Percentiles rank a stretch among this genome's conserved stretches.
Conservation (phyloP, 2,797 vertebrate genomes). For the Eutrigla gurnardus region DNA sequence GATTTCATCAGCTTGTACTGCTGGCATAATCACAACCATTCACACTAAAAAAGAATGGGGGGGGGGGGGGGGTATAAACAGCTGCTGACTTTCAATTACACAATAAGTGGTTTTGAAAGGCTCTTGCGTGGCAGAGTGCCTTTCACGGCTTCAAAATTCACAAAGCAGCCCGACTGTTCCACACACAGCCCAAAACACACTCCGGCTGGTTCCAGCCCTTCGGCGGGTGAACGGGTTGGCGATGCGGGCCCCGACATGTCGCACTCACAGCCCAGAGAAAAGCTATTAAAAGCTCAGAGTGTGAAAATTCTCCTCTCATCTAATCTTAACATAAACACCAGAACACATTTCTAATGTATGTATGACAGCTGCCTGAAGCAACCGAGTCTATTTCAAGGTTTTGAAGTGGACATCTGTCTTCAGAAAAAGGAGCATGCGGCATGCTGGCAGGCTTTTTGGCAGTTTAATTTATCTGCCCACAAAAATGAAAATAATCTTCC, state of each 20-base stretch:
- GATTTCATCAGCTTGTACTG: constrained; percentile 43
- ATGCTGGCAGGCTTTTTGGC: constrained; percentile 5
- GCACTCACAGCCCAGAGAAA: constrained; percentile 29
- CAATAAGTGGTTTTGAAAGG: constrained; percentile 55
- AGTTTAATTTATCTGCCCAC: constrained; percentile 14
- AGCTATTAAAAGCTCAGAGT: constrained; percentile 30
- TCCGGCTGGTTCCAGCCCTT: constrained; percentile 39
- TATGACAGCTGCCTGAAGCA: constrained; percentile 31
- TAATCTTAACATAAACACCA: constrained; percentile 38
- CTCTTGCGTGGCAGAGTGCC: constrained; percentile 37
- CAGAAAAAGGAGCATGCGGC: constrained; percentile 2
- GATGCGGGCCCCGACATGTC: constrained; percentile 52
- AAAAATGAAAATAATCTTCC: constrained; percentile 34
- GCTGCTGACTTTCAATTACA: constrained; percentile 56
- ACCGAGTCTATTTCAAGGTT: constrained; percentile 30
- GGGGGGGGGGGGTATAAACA: constrained; percentile 18
- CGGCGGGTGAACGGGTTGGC: constrained; percentile 40
- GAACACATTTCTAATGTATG: constrained; percentile 21
- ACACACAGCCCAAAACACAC: constrained; percentile 37
- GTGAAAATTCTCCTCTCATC: constrained; percentile 35
- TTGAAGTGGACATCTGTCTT: constrained; percentile 36
- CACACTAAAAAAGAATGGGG: background rate
- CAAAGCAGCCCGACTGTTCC: constrained; percentile 48
- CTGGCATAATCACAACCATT: constrained; percentile 49
- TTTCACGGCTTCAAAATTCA: constrained; percentile 51